A percentile compares a stretch with the other conserved stretches of the same genome.
These are phyloP conservation scores for Plumapathes pennacea DNA, from an alignment of 92 coral and sea anemone species.

Conservation along the genomic window DNA sequence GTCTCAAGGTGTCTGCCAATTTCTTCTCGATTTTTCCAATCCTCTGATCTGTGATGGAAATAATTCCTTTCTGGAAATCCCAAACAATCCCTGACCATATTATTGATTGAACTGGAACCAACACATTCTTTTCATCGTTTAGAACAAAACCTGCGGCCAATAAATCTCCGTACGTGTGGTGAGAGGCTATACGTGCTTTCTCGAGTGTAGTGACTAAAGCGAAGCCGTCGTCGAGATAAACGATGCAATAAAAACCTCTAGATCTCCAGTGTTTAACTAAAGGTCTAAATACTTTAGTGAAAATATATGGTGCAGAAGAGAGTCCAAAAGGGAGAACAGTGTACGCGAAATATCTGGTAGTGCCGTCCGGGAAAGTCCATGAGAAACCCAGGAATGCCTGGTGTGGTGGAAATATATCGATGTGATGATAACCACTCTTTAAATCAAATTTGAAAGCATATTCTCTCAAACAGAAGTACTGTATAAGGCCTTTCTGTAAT, in stretches of 20 bases:
- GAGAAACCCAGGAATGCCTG: constrained; percentile 27
- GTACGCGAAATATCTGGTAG: constrained; percentile 26
- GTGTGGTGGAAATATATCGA: constrained; percentile 23
- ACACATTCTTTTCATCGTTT: constrained; percentile 21
- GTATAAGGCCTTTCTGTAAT: constrained; percentile 19
- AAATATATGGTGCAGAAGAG: constrained; percentile 33
- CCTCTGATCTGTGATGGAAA: constrained; percentile 28
- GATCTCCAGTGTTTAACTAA: constrained; percentile 37
- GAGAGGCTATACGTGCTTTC: constrained; percentile 21
- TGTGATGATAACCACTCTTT: constrained; percentile 22
- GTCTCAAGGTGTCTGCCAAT: not conserved
- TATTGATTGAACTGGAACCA: constrained; percentile 22
- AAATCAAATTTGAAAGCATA: constrained; percentile 17
- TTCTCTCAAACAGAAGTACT: constrained; percentile 14
- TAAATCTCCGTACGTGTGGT: constrained; percentile 17
- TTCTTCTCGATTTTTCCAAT: constrained; percentile 20
- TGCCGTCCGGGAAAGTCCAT: constrained; percentile 30
- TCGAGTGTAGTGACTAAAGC: constrained; percentile 10
- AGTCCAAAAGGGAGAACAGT: constrained; percentile 24
- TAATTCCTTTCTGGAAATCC: constrained; percentile 24
- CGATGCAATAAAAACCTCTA: constrained; percentile 24
- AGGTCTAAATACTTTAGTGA: constrained; percentile 34
- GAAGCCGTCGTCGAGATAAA: constrained; percentile 14
- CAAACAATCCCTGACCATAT: constrained; percentile 24
- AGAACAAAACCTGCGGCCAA: constrained; percentile 30